These are phyloP conservation scores for Ciconia stormi DNA, from an alignment of 2,113 vertebrate genomes.

Conservation along the genomic window DNA sequence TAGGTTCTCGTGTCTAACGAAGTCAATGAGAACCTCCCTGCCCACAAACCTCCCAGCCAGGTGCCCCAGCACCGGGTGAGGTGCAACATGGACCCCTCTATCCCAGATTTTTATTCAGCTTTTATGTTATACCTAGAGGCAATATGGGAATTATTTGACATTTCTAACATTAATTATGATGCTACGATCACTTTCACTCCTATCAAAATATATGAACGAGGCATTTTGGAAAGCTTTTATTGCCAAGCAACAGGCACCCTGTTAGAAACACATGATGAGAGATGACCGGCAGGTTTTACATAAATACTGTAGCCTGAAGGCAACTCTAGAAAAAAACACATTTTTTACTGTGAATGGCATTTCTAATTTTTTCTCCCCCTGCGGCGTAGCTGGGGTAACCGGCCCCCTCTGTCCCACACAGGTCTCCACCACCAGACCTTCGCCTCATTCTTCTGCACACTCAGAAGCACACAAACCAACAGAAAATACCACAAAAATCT, in stretches of 20 bases:
- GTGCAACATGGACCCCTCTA: background rate
- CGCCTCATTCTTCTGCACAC: background rate
- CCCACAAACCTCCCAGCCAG: background rate
- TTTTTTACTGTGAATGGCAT: background rate
- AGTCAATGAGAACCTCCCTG: background rate
- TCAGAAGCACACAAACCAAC: background rate
- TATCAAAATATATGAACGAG: background rate
- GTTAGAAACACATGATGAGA: background rate
- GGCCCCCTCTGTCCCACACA: constrained; percentile 25
- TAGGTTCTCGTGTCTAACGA: background rate
- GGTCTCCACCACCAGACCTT: constrained; percentile 13
- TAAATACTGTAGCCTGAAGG: constrained; percentile 1
- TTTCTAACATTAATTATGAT: background rate
- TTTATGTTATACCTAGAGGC: background rate
- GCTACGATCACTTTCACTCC: constrained; percentile 2
- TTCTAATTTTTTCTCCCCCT: constrained; percentile 1
- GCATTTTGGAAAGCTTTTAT: constrained; percentile 34
- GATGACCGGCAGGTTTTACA: constrained; percentile 36
- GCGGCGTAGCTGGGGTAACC: constrained; percentile 28
- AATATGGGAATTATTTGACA: background rate
- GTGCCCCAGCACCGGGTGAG: background rate
- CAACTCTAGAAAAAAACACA: background rate
- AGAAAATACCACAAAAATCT: background rate
- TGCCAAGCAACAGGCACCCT: constrained; percentile 60
- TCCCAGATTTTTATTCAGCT: background rate